Percentiles rank a stretch among this genome's conserved stretches.
These are phyloP conservation scores for Xyliphius kryptos DNA, from an alignment of 2,113 vertebrate species.

Conservation along the genomic window DNA sequence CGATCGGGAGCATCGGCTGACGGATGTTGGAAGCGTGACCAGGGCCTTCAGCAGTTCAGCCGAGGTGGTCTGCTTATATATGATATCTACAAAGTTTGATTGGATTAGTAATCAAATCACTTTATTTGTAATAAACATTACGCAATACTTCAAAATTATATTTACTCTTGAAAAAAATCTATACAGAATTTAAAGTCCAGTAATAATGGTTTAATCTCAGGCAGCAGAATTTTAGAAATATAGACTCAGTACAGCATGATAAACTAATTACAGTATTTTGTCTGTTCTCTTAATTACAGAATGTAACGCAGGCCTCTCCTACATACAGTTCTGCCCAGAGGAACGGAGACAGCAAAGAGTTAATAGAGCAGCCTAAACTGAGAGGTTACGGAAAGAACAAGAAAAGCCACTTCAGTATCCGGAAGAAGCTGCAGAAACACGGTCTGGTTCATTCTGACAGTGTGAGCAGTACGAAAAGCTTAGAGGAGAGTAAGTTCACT, in stretches of 20 bases:
- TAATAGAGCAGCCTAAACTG: constrained; percentile 66
- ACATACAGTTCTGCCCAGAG: constrained; percentile 28
- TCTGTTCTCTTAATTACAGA: constrained; percentile 29
- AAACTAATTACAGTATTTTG: background rate
- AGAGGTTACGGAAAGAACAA: constrained; percentile 70
- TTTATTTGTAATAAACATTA: too few relatives aligned
- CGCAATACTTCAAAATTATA: too few relatives aligned
- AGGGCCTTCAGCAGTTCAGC: constrained; percentile 29
- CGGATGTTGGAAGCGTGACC: constrained; percentile 79
- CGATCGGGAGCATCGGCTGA: constrained; percentile 84
- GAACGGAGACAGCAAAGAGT: constrained; percentile 51
- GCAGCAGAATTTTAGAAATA: too few relatives aligned
- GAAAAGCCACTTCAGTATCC: constrained; percentile 75
- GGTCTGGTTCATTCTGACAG: constrained; percentile 70
- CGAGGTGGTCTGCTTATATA: constrained; percentile 26
- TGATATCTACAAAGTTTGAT: too few relatives aligned
- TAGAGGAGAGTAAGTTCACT: constrained; percentile 67
- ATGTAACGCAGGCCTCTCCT: constrained; percentile 3
- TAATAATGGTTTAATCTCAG: too few relatives aligned
- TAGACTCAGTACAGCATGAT: too few relatives aligned
- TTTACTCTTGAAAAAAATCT: too few relatives aligned
- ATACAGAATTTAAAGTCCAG: too few relatives aligned
- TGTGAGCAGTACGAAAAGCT: constrained; percentile 76
- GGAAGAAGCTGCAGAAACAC: constrained; percentile 75
- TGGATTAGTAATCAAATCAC: too few relatives aligned